phyloP scores from a whole-genome alignment of 2,797 vertebrate species.

The Artibeus lituratus region DNA sequence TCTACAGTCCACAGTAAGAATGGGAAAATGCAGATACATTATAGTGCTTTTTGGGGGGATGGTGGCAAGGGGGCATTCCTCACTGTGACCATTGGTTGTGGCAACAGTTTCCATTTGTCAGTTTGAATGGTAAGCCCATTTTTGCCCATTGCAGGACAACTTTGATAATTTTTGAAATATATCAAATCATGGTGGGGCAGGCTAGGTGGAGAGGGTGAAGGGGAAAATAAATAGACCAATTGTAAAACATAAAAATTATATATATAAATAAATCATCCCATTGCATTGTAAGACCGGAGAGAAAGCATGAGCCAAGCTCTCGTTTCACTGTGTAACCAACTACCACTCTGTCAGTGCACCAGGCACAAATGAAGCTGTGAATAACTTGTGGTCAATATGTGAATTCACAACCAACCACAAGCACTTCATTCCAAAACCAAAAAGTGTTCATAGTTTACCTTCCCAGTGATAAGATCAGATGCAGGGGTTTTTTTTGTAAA shows the following conservation, averaged over 20 bases:
- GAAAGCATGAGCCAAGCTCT: not conserved
- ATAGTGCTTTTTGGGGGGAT: not conserved
- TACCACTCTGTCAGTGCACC: not conserved
- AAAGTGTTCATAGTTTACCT: not conserved
- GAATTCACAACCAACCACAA: not conserved
- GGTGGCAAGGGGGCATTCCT: not conserved
- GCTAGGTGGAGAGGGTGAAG: not conserved
- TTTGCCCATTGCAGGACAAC: not conserved
- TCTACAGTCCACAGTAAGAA: not conserved
- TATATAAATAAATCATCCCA: not conserved
- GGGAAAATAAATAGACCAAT: not conserved
- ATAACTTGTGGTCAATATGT: not conserved
- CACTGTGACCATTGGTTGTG: not conserved
- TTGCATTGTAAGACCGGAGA: not conserved
- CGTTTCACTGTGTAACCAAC: not conserved
- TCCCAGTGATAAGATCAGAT: not conserved
- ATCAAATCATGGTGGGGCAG: not conserved
- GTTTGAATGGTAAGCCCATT: not conserved
- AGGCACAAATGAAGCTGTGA: not conserved
- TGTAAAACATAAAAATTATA: not conserved
- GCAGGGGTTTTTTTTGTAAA: not conserved
- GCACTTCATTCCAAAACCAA: not conserved
- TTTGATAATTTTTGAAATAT: conserved; percentile 22
- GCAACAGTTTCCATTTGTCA: not conserved
- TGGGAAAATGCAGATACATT: not conserved